A percentile compares a stretch with the other conserved stretches of the same genome.
Evolutionary conservation across 2,113 vertebrate genomes (phyloP).

Genomic region (Panurus biarmicus): DNA sequence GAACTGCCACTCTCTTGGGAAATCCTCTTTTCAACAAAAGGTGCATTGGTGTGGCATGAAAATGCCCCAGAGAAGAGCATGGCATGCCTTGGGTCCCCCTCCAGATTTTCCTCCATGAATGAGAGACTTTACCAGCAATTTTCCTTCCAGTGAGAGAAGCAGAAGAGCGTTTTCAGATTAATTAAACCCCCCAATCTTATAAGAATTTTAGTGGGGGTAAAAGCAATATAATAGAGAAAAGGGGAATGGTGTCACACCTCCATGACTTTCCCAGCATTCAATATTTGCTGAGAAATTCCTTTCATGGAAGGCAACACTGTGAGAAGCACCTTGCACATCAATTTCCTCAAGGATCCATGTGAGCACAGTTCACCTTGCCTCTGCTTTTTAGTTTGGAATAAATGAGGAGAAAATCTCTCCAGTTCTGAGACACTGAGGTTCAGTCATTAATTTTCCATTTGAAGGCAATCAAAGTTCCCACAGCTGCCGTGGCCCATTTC

Average conservation of each 20-base stretch:
- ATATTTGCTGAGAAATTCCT: not conserved
- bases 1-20: not conserved
- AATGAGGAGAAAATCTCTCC: not conserved
- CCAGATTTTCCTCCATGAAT: not conserved
- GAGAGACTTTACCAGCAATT: not conserved
- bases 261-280: not conserved
- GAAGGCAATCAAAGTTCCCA: not conserved
- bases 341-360: not conserved
- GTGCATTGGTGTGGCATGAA: not conserved
- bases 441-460: not conserved
- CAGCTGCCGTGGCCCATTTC: accelerated
- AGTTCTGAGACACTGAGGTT: not conserved
- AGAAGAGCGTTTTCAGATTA: not conserved
- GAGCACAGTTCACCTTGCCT: not conserved
- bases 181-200: not conserved
- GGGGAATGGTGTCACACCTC: not conserved
- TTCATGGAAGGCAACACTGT: not conserved
- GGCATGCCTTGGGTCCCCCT: not conserved
- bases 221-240: not conserved
- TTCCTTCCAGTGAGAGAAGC: not conserved
- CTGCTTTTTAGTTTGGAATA: not conserved
- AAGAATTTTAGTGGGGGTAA: not conserved
- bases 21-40: not conserved
- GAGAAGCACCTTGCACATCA: not conserved
- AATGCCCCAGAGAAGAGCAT: not conserved